Evolutionary conservation across 1,140 invertebrate species (phyloP), one percentile per base, ranked within the genome.

Genomic region (Oscheius sp.): DNA sequence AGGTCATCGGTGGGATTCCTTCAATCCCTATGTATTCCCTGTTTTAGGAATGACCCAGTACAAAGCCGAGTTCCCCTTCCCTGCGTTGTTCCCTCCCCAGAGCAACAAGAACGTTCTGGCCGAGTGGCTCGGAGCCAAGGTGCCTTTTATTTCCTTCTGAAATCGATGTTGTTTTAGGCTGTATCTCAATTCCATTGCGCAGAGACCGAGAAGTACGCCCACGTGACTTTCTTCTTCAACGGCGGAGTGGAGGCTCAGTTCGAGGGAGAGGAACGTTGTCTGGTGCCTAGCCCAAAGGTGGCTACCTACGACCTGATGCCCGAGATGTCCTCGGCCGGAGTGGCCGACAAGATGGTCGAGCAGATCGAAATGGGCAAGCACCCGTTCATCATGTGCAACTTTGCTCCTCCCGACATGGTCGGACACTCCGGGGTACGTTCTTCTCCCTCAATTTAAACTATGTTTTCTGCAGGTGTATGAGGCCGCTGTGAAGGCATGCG

Each of bases 221-320:
- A 87, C 73, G 86, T 87, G 4, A 87, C 86, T 2, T 87, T 87
- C 77, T 87, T 87, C 76, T 88, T 87, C 79, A 88, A 88, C 71
- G 86, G 86, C 28, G 86, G 86, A 26, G 78, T 82, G 38, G 86
- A 87, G 74, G 79, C 80, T 49, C 80, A 79, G 31, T 88, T 88
- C 73, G 78, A 81, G 29, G 74, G 78, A 23, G 86, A 87, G 80
- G 86, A 87, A 28, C 76, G 86, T 7, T 65, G 74, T 26, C 80
- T 87, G 85, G 86, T 88, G n/a, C 86, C 85, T 4, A 88, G 87
- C 35, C 87, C 87, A 4, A 88, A 87, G 79, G 82, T 88, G 7
- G 83, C 86, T 23, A 87, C 86, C 10, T 87, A 87, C 65, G 86
- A 87, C 75, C 70, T 87, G 2, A 74, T 87, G 71, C 86, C 86